A percentile compares a stretch with the other conserved stretches of the same genome.
Evolutionary conservation across 2,888 invertebrate genomes (phyloP).

Genomic region (Euplexia lucipara): DNA sequence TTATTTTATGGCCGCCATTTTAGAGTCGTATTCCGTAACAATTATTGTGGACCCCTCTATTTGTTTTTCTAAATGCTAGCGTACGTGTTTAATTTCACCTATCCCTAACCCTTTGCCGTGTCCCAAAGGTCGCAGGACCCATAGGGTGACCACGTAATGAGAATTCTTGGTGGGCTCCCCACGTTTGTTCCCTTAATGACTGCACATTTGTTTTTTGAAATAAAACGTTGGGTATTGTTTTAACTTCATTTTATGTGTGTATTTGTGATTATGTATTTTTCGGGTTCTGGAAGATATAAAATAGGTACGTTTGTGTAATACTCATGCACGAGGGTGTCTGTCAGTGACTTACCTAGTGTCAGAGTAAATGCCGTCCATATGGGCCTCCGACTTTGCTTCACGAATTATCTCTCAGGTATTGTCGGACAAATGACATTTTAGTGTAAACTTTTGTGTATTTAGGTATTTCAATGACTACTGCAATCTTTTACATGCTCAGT

Average conservation of each 20-base stretch:
- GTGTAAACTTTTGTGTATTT: no score
- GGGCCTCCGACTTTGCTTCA: no score
- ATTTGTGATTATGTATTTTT: conserved; percentile 35
- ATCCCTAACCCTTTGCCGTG: conserved; percentile 62
- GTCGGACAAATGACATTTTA: no score
- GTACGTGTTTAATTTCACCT: conserved; percentile 62
- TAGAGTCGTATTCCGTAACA: conserved; percentile 26
- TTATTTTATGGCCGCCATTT: conserved; percentile 14
- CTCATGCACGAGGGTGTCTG: background rate
- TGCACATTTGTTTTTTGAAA: conserved; percentile 68
- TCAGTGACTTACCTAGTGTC: no score
- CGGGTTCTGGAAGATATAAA: background rate
- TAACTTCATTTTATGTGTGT: conserved; percentile 50
- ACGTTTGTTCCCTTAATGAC: conserved; percentile 70
- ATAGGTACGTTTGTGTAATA: background rate
- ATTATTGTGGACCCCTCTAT: conserved; percentile 42
- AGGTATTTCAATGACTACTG: background rate
- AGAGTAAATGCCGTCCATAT: no score
- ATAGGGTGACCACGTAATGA: conserved; percentile 72
- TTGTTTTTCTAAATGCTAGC: conserved; percentile 57
- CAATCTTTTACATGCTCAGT: background rate
- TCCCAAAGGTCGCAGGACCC: conserved; percentile 55
- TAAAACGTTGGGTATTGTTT: conserved; percentile 59
- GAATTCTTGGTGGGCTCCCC: conserved; percentile 74
- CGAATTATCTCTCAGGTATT: no score